Percentiles rank a stretch among this genome's conserved stretches.
phyloP scores from a whole-genome alignment of 2,888 invertebrate genomes.

The Nymphalis polychloros region DNA sequence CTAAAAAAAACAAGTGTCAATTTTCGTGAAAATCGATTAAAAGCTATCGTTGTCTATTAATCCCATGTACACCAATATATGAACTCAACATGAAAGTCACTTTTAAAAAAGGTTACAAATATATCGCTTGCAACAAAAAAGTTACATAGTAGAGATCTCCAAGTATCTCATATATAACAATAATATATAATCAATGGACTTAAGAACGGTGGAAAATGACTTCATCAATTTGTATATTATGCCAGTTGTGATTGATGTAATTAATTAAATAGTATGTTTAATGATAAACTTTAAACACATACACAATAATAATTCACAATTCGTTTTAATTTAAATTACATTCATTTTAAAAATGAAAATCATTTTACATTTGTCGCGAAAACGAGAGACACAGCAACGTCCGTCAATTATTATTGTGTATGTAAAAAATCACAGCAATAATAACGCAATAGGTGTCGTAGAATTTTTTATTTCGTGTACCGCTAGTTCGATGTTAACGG shows the following conservation, averaged over 20 bases:
- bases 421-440: constrained; percentile 66
- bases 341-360: constrained; percentile 1
- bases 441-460: constrained; percentile 74
- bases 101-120: too few relatives aligned
- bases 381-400: background rate
- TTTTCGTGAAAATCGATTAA: background rate
- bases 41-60: too few relatives aligned
- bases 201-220: background rate
- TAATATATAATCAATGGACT: too few relatives aligned
- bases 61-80: too few relatives aligned
- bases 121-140: too few relatives aligned
- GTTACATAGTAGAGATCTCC: too few relatives aligned
- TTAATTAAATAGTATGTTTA: constrained; percentile 61
- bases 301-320: constrained; percentile 55
- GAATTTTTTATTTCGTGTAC: constrained; percentile 62
- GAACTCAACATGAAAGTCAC: too few relatives aligned
- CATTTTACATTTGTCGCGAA: constrained; percentile 5
- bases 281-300: constrained; percentile 46
- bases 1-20: background rate
- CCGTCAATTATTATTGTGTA: constrained; percentile 41
- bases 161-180: background rate
- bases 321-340: background rate
- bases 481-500: constrained; percentile 65
- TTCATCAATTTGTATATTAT: constrained; percentile 30
- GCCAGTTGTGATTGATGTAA: constrained; percentile 26